Conservation (phyloP, 2,113 vertebrate species). For the Cyphomyrus discorhynchus region DNA sequence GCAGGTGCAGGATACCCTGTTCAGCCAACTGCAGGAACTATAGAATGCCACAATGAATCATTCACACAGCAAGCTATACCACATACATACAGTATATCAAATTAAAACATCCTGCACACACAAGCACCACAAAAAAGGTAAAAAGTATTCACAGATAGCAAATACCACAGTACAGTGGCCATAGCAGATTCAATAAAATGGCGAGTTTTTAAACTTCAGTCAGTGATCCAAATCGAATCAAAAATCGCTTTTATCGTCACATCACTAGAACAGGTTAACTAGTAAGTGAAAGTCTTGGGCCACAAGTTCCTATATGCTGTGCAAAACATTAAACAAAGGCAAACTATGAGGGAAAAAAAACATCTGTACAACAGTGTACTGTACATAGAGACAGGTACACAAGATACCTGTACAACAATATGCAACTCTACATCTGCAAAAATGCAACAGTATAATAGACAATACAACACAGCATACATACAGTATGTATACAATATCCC, state of each 20-base stretch:
- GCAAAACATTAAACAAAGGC: no score
- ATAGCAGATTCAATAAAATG: not conserved
- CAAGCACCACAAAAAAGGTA: not conserved
- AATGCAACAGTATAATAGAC: not conserved
- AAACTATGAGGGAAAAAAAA: no score
- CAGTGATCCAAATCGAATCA: not conserved
- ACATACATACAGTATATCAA: not conserved
- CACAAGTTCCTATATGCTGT: no score
- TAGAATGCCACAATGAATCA: not conserved
- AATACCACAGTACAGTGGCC: not conserved
- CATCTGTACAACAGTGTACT: no score
- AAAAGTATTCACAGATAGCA: not conserved
- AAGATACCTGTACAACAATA: no score
- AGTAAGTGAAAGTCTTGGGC: no score
- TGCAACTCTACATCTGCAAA: not conserved
- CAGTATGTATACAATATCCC: no score
- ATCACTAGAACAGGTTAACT: no score
- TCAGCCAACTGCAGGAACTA: conserved; percentile 44
- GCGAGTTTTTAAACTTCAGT: not conserved
- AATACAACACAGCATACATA: no score
- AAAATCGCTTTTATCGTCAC: no score
- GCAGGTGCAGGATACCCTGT: conserved; percentile 43
- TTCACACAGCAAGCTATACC: not conserved
- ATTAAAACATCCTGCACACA: not conserved
- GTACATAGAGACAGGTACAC: no score